Base-by-base conservation (phyloP, 2,797 vertebrate species). In the Sebastes steindachneri region DNA sequence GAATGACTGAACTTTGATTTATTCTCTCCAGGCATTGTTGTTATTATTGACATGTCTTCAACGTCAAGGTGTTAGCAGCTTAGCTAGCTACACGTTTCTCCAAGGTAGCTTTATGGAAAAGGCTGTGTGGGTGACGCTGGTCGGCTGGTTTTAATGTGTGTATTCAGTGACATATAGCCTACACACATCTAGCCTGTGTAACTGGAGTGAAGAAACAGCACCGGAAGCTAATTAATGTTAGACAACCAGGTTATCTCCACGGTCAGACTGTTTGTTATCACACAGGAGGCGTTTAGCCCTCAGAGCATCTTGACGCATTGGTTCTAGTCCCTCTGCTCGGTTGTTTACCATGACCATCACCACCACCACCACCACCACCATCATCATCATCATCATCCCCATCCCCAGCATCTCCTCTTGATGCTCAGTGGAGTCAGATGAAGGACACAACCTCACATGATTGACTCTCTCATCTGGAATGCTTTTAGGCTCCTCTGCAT, bases 381-480 rank as follows among this genome's bases (percentile, higher is more conserved):
- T 7, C 29, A 31, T 3, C 29, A 8, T 29, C 29, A 29, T 37
- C 35, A 12, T 37, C 35, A 33, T 9, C 9, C 2, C 0, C 11
- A 14, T 5, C 35, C 77, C 4, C 83, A 69, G 59, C 88, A 86
- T 88, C 86, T 78, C 58, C 65, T 41, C 48, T 17, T 64, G 86
- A 82, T 87, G 88, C 86, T 74, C 1, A 2, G 25, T 59, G 80
- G 86, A 88, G 89, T 91, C 89, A 81, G 71, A 75, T 91, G 89
- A 94, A 92, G 93, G 92, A 88, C 86, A 83, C 71, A 73, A 51
- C 74, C 35, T 73, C 79, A 11, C 73, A 64, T 69, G 82, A 74
- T 74, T 67, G 41, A 28, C 29, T 65, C 41, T 64, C 10, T 70
- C 26, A 54, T 57, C 21, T 25, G 25, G 33, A 66, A 65, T 80